These are phyloP conservation scores for Clarias pachynema DNA, from an alignment of 2,797 vertebrate genomes.

Conservation along the genomic window DNA sequence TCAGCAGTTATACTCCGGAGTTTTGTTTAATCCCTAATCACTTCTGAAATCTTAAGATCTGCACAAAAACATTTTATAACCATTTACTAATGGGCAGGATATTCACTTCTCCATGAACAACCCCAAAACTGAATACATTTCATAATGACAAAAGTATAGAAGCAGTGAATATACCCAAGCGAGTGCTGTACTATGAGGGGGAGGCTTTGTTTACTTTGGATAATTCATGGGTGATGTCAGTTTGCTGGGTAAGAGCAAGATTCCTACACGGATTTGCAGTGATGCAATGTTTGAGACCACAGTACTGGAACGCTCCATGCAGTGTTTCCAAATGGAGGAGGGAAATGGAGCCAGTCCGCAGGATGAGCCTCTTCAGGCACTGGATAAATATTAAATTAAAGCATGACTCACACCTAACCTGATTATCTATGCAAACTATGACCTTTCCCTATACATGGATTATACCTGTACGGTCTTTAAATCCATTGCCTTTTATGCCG, in stretches of 20 bases:
- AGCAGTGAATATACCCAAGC: slow-evolving; percentile 6
- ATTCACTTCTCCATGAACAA: slow-evolving; percentile 56
- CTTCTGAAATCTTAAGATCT: slow-evolving; percentile 42
- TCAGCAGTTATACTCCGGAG: background rate
- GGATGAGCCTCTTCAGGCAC: slow-evolving; percentile 7
- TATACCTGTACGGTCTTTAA: background rate
- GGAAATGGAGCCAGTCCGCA: slow-evolving; percentile 24
- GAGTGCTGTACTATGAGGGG: background rate
- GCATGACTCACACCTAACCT: background rate
- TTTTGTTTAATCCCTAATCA: slow-evolving; percentile 1
- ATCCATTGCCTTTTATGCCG: background rate
- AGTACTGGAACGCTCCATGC: slow-evolving; percentile 47
- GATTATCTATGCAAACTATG: slow-evolving; percentile 20
- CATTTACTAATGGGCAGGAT: slow-evolving; percentile 45
- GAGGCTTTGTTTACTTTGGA: slow-evolving; percentile 44
- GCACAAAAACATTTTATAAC: slow-evolving; percentile 56
- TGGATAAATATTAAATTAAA: slow-evolving; percentile 30
- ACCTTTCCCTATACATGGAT: background rate
- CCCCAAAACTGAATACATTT: slow-evolving; percentile 23
- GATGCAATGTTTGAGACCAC: slow-evolving; percentile 49
- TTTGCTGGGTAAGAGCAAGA: slow-evolving; percentile 48
- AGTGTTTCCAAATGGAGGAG: slow-evolving; percentile 37
- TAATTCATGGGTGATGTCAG: slow-evolving; percentile 53
- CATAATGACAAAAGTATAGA: background rate
- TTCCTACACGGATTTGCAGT: slow-evolving; percentile 49